Conservation (phyloP, 2,888 invertebrate genomes). For the Galerucella calmariensis region DNA sequence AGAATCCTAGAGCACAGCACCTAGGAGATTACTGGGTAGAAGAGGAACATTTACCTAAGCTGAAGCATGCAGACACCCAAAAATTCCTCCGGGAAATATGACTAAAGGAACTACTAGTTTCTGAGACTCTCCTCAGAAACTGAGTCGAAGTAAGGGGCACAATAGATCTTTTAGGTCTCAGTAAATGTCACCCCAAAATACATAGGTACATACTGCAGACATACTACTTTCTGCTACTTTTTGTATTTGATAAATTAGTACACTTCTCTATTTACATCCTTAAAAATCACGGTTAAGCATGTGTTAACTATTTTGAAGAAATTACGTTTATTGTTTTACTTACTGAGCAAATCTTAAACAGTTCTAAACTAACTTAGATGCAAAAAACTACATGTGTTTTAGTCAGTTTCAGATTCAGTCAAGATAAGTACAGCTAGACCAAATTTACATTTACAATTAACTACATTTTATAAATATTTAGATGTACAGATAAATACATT, state of each 20-base stretch:
- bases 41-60: no score
- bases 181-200: no score
- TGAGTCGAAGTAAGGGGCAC: no score
- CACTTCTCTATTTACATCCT: not conserved
- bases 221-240: no score
- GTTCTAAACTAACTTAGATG: constrained; percentile 7
- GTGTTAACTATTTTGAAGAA: not conserved
- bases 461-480: not conserved
- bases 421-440: constrained; percentile 27
- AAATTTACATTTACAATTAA: constrained; percentile 25
- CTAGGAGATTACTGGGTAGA: no score
- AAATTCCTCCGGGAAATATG: no score
- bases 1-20: no score
- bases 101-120: no score
- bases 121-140: no score
- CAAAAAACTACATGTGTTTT: constrained; percentile 13
- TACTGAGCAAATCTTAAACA: constrained; percentile 9
- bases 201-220: no score
- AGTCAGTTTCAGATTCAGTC: constrained; percentile 27
- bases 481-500: not conserved
- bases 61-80: no score
- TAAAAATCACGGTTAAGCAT: not conserved
- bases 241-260: not conserved
- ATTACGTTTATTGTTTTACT: not conserved
- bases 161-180: no score